Evolutionary conservation across 2,888 invertebrate species (phyloP).

Genomic region (Cantharis lateralis): DNA sequence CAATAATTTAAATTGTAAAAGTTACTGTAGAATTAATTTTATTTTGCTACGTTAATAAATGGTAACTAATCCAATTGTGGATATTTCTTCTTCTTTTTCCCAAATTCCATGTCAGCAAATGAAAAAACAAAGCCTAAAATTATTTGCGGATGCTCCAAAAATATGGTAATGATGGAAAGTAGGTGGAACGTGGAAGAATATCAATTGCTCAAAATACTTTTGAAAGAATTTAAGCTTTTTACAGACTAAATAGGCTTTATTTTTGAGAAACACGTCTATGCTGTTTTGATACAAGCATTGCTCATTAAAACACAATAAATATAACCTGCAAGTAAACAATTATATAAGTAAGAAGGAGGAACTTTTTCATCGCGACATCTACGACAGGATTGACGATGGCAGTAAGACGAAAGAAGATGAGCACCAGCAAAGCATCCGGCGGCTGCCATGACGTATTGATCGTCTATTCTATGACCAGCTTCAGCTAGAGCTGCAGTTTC

Average conservation of each 20-base stretch:
- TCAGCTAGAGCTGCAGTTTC: neutral
- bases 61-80: too few species aligned
- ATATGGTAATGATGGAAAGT: too few species aligned
- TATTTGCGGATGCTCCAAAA: too few species aligned
- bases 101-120: too few species aligned
- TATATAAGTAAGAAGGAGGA: neutral
- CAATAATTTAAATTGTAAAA: neutral
- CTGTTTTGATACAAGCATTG: neutral
- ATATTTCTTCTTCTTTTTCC: too few species aligned
- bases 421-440: neutral
- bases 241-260: too few species aligned
- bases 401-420: neutral
- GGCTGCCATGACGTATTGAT: neutral
- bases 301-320: neutral
- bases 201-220: too few species aligned
- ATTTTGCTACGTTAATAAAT: too few species aligned
- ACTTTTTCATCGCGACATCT: neutral
- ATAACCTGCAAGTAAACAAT: neutral
- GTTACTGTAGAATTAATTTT: too few species aligned
- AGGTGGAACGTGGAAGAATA: too few species aligned
- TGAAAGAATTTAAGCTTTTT: too few species aligned
- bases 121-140: too few species aligned
- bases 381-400: neutral
- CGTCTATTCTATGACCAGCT: neutral
- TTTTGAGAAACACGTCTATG: neutral